phyloP scores from a whole-genome alignment of 2,888 invertebrate species.

The Arctia plantaginis region DNA sequence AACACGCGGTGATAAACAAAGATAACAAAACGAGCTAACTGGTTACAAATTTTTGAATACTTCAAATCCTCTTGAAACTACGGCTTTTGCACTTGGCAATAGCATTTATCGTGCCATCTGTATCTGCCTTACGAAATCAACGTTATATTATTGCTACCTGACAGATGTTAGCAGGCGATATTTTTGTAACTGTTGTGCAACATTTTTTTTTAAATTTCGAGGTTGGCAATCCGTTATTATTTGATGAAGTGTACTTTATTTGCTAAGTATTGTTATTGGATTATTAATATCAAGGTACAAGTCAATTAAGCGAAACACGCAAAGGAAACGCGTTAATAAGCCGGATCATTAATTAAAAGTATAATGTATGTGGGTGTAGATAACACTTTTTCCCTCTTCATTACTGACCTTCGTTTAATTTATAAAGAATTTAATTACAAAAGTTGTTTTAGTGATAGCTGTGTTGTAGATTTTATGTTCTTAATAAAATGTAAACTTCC shows the following conservation, averaged over 20 bases:
- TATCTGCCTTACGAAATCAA: not conserved
- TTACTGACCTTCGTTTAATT: not conserved
- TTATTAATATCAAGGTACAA: not conserved
- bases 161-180: not conserved
- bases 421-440: not conserved
- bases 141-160: not conserved
- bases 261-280: not conserved
- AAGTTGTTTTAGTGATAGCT: not conserved
- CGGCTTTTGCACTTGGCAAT: not conserved
- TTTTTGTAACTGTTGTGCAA: not conserved
- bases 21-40: not conserved
- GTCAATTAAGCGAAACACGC: not conserved
- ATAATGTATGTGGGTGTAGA: not conserved
- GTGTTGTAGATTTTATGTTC: not conserved
- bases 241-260: not conserved
- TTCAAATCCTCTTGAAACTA: not conserved
- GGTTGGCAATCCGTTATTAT: not conserved
- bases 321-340: too few relatives aligned
- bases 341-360: not conserved
- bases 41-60: not conserved
- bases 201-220: not conserved
- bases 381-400: not conserved
- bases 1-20: not conserved
- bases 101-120: too few relatives aligned
- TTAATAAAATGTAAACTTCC: not conserved